Evolutionary conservation across 2,888 invertebrate genomes (phyloP).

Genomic region (Leptura quadrifasciata): DNA sequence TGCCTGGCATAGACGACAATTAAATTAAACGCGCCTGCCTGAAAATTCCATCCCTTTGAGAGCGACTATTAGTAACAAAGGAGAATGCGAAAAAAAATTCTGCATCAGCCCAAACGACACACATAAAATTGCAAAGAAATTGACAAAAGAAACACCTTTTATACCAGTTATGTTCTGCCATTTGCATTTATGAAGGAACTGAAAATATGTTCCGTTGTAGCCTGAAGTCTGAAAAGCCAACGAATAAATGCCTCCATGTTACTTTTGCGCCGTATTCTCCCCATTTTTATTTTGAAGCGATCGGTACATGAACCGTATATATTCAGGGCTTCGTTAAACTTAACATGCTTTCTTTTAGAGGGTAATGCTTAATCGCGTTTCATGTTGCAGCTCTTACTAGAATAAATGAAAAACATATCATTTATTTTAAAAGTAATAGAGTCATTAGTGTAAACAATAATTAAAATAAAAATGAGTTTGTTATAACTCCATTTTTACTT

Average conservation of each 20-base stretch:
- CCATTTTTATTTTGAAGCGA: background rate
- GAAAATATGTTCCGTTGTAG: background rate
- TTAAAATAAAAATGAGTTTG: too few relatives aligned
- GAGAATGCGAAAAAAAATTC: background rate
- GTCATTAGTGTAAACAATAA: background rate
- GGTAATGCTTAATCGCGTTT: background rate
- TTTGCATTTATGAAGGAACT: slow-evolving; percentile 1
- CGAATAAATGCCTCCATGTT: background rate
- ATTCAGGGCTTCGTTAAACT: background rate
- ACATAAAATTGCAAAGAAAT: background rate
- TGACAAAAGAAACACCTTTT: background rate
- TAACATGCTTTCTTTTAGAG: background rate
- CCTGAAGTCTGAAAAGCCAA: background rate
- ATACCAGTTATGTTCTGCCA: background rate
- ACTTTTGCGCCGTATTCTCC: slow-evolving; percentile 7
- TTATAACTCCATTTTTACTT: too few relatives aligned
- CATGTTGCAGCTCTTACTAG: background rate
- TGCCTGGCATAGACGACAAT: background rate
- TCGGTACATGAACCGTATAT: background rate
- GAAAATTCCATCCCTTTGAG: background rate
- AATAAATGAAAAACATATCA: background rate
- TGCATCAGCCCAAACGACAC: background rate
- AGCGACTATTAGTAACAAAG: background rate
- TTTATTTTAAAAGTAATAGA: background rate
- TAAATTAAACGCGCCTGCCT: background rate